These are phyloP conservation scores for Telenomus remus DNA, from an alignment of 1,140 invertebrate genomes.

Conservation along the genomic window DNA sequence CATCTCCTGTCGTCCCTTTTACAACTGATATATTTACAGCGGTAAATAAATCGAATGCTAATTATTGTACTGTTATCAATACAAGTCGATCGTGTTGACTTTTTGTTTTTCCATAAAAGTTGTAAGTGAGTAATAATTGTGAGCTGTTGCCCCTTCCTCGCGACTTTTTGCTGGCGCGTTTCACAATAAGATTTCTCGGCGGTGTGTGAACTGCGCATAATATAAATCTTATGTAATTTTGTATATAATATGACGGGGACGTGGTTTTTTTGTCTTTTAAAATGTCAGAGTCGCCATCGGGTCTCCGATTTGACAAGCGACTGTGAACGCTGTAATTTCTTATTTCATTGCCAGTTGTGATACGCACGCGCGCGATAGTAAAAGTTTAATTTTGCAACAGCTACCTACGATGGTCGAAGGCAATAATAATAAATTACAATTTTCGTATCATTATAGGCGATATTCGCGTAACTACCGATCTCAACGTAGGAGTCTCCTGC, in stretches of 20 bases:
- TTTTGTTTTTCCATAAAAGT: too few relatives aligned
- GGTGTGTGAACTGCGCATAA: slow-evolving; percentile 14
- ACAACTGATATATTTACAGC: too few relatives aligned
- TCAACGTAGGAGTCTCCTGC: background rate
- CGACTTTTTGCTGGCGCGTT: slow-evolving; percentile 1
- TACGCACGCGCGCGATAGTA: slow-evolving; percentile 56
- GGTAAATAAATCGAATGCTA: too few relatives aligned
- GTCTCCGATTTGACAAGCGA: slow-evolving; percentile 54
- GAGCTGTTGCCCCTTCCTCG: too few relatives aligned
- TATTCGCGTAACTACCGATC: slow-evolving; percentile 53
- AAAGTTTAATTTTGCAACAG: slow-evolving; percentile 59
- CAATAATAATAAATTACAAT: slow-evolving; percentile 60
- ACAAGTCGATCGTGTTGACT: too few relatives aligned
- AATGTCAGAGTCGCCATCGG: slow-evolving; percentile 59
- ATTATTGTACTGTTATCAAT: too few relatives aligned
- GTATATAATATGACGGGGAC: slow-evolving; percentile 52
- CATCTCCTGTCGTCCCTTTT: too few relatives aligned
- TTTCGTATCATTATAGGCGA: slow-evolving; percentile 60
- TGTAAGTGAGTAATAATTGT: too few relatives aligned
- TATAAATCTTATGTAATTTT: slow-evolving; percentile 55
- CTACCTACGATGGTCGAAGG: slow-evolving; percentile 57
- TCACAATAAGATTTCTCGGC: slow-evolving; percentile 24
- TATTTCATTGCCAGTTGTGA: slow-evolving; percentile 52
- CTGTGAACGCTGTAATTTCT: slow-evolving; percentile 54
- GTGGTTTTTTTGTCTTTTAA: slow-evolving; percentile 53